Evolutionary conservation across 2,797 vertebrate species (phyloP), one percentile per base, ranked within the genome.

Genomic region (Dromococcyx pavoninus): DNA sequence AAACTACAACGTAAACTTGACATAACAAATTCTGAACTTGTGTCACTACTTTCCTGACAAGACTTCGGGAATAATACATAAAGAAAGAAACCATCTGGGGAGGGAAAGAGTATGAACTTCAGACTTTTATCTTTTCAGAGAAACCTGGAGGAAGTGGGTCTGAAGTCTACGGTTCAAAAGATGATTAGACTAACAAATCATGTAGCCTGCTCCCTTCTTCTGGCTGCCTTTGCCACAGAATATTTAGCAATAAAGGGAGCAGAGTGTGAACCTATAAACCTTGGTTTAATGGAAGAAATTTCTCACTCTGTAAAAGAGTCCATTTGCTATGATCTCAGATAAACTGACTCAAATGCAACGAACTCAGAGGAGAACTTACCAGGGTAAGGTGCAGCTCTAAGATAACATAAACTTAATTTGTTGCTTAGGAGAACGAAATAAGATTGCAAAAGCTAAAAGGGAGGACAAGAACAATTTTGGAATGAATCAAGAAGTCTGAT

Each of bases 331-430:
- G 64, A 83, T 57, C 86, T 74, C 69, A 86, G 50, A 87, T 75
- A 86, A 91, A 93, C 56, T 43, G 48, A 76, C 74, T 86, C 44
- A 76, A 60, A 93, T 85, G 80, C 56, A 91, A 89, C 53, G n/a
- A 87, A 72, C 56, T 83, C 33, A 3, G 51, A 93, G 60, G 41
- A 83, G 53, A 88, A 69, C 22, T 37, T 85, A n/a, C 16, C 6
- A 56, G 41, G 33, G 22, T 64, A n/a, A 82, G 39, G 64, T 33
- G 41, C 11, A 13, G 50, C 67, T 83, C 53, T 51, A 90, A 75
- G 35, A 80, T 64, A 69, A 80, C 56, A 19, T 53, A 85, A 86
- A 39, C 37, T 81, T 4, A 9, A 74, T 78, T 91, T 70, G 39
- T 39, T 85, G n/a, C 43, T 88, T 57, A 82, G 72, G 28, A 91